Evolutionary conservation across 2,113 vertebrate genomes (phyloP), one percentile per base, ranked within the genome.

Genomic region (Shinisaurus crocodilurus): DNA sequence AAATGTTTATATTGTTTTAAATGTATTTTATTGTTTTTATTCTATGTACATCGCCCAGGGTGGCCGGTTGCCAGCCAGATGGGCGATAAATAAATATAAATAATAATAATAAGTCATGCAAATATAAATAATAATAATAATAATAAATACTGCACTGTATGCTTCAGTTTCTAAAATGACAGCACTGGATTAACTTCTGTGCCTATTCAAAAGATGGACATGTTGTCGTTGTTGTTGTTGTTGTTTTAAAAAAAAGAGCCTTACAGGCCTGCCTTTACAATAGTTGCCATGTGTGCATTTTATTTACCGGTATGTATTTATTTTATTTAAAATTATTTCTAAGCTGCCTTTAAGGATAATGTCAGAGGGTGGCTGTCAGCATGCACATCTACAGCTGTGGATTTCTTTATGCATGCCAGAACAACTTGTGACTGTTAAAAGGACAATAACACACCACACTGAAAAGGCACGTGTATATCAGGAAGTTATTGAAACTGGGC

Each of bases 81-180:
- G n/a, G n/a, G n/a, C n/a, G n/a, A n/a, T n/a, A n/a, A n/a, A n/a
- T n/a, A n/a, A n/a, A n/a, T n/a, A n/a, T n/a, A n/a, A n/a, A n/a
- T n/a, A n/a, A n/a, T n/a, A n/a, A n/a, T n/a, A n/a, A n/a, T n/a
- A n/a, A n/a, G n/a, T n/a, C n/a, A 3, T 1, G 0, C 0, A 1
- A 27, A 40, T 60, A 72, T 34, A 37, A 1, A 77, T 82, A n/a
- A n/a, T n/a, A n/a, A n/a, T 54, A 85, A 50, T 65, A 48, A 45
- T 67, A 48, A 57, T 29, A 34, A 23, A 32, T 3, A 2, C 69
- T 50, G 8, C 23, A 12, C 3, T 6, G 34, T 0, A n/a, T 0
- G 1, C 23, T 54, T 32, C 15, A 40, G n/a, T 54, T 76, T 37
- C 45, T 74, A 48, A 34, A 83, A 43, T 27, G 18, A 5, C 37